Percentiles rank a stretch among this genome's conserved stretches.
Evolutionary conservation across 2,797 vertebrate species (phyloP).

Genomic region (Tragopan temminckii): DNA sequence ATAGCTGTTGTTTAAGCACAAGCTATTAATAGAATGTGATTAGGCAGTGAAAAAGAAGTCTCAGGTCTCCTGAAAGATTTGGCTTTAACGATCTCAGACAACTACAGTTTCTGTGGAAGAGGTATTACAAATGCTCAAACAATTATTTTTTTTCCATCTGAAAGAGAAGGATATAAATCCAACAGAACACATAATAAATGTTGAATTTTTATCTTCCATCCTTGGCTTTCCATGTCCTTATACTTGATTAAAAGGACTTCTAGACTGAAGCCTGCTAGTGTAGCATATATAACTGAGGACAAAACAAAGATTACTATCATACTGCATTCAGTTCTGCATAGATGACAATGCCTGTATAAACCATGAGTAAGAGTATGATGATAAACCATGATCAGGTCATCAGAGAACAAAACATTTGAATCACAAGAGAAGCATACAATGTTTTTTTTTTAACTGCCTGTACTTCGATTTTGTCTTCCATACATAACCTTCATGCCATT

Average conservation of each 20-base stretch:
- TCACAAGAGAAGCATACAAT: background rate
- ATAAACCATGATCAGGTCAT: background rate
- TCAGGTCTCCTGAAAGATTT: conserved; percentile 40
- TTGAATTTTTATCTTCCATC: background rate
- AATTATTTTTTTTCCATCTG: background rate
- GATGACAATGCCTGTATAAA: background rate
- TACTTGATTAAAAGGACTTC: background rate
- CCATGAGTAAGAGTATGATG: background rate
- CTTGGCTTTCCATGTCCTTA: background rate
- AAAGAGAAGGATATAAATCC: background rate
- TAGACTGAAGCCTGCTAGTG: background rate
- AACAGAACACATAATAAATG: background rate
- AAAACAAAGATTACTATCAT: background rate
- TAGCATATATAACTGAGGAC: background rate
- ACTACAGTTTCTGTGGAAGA: background rate
- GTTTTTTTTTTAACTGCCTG: background rate
- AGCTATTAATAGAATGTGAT: conserved; percentile 8
- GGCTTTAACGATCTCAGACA: background rate
- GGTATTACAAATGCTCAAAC: background rate
- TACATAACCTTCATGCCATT: background rate
- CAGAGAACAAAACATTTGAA: background rate
- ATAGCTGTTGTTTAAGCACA: background rate
- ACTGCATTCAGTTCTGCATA: background rate
- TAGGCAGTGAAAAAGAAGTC: conserved; percentile 15
- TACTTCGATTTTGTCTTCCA: background rate